Conservation (phyloP, 2,888 invertebrate genomes). For the Petrophora chlorosata region DNA sequence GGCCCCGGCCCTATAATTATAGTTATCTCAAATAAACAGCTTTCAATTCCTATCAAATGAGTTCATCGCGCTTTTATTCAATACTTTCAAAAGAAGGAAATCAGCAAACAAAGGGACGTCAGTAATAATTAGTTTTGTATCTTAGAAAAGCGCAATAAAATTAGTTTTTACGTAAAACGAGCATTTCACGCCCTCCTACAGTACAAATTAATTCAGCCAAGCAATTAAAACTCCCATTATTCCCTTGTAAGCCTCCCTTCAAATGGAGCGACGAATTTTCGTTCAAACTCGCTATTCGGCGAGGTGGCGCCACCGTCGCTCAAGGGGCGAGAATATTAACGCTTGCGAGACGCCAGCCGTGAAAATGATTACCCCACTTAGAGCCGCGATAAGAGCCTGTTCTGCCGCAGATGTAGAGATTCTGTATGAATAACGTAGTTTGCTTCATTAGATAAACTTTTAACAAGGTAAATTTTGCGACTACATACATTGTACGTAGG, state of each 20-base stretch:
- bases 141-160: no score
- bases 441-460: background rate
- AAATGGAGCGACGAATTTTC: constrained; percentile 14
- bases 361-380: constrained; percentile 56
- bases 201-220: constrained; percentile 15
- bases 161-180: constrained; percentile 2
- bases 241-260: constrained; percentile 11
- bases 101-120: no score
- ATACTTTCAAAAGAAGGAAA: background rate
- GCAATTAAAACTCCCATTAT: constrained; percentile 20
- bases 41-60: constrained; percentile 13
- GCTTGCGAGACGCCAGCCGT: constrained; percentile 43
- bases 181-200: constrained; percentile 6
- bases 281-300: constrained; percentile 22
- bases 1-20: constrained; percentile 42
- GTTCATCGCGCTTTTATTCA: background rate
- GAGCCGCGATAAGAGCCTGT: constrained; percentile 46
- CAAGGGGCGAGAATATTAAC: constrained; percentile 49
- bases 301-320: constrained; percentile 23
- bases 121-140: no score
- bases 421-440: constrained; percentile 5
- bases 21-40: constrained; percentile 49
- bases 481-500: no score
- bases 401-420: constrained; percentile 27
- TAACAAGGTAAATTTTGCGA: background rate